Percentiles rank a stretch among this genome's conserved stretches.
phyloP scores from a whole-genome alignment of 2,888 invertebrate genomes.

The Dasypolia templi region DNA sequence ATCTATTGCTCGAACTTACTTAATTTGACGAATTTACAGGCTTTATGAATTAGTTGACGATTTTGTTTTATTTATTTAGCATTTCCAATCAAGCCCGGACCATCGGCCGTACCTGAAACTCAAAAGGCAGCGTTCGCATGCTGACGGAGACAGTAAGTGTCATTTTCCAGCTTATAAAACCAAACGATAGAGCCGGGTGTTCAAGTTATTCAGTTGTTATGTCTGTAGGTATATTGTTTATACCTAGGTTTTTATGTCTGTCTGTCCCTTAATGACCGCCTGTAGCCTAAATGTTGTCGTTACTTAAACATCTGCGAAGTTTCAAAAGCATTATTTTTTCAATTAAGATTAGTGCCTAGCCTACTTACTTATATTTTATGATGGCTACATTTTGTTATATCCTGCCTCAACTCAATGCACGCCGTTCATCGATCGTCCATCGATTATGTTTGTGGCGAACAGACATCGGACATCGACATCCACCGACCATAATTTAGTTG shows the following conservation, averaged over 20 bases:
- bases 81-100: slow-evolving; percentile 46
- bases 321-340: not conserved
- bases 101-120: slow-evolving; percentile 53
- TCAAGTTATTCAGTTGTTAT: not conserved
- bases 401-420: not conserved
- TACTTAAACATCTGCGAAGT: not conserved
- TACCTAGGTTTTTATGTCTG: not conserved
- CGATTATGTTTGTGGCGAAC: not conserved
- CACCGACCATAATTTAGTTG: not conserved
- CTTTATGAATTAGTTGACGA: not conserved
- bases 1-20: not conserved
- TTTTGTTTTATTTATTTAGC: slow-evolving; percentile 53
- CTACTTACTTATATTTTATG: not conserved
- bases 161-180: not conserved
- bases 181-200: not conserved
- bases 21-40: not conserved
- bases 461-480: no score
- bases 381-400: not conserved
- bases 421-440: not conserved
- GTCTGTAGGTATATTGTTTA: not conserved
- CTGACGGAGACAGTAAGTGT: slow-evolving; percentile 78
- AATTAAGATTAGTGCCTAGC: not conserved
- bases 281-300: not conserved
- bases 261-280: not conserved
- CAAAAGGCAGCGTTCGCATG: slow-evolving; percentile 68